phyloP scores from a whole-genome alignment of 1,140 invertebrate genomes.

The Drosophila kepulauana region DNA sequence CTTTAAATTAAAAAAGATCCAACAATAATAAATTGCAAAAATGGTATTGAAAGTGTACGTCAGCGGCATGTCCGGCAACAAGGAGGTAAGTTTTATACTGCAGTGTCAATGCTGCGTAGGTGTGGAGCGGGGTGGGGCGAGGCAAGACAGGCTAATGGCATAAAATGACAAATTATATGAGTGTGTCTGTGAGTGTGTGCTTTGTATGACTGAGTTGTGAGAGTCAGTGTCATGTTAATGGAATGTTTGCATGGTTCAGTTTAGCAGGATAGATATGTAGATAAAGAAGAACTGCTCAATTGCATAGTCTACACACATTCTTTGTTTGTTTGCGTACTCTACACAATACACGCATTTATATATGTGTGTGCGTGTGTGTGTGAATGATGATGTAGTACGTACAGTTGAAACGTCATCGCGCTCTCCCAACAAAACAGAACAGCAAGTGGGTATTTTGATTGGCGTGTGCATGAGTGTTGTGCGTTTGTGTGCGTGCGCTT shows the following conservation, averaged over 20 bases:
- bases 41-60: slow-evolving; percentile 96
- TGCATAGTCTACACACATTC: slow-evolving; percentile 51
- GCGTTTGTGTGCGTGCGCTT: slow-evolving; percentile 46
- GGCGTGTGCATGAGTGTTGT: slow-evolving; percentile 50
- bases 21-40: slow-evolving; percentile 73
- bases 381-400: slow-evolving; percentile 59
- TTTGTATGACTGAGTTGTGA: slow-evolving; percentile 25
- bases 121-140: slow-evolving; percentile 46
- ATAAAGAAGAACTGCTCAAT: slow-evolving; percentile 29
- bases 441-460: slow-evolving; percentile 78
- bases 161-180: slow-evolving; percentile 1
- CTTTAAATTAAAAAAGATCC: slow-evolving; percentile 43
- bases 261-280: slow-evolving; percentile 35
- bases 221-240: slow-evolving; percentile 70
- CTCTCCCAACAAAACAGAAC: slow-evolving; percentile 54
- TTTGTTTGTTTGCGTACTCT: slow-evolving; percentile 46
- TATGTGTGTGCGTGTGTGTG: slow-evolving; percentile 28
- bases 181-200: slow-evolving; percentile 5
- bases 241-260: slow-evolving; percentile 57
- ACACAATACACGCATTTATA: slow-evolving; percentile 1
- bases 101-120: slow-evolving; percentile 19
- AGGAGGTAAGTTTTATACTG: slow-evolving; percentile 89
- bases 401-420: slow-evolving; percentile 74
- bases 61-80: slow-evolving; percentile 95
- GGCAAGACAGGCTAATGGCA: slow-evolving; percentile 1